These are phyloP conservation scores for Saccopteryx leptura DNA, from an alignment of 2,113 vertebrate species.

Conservation along the genomic window DNA sequence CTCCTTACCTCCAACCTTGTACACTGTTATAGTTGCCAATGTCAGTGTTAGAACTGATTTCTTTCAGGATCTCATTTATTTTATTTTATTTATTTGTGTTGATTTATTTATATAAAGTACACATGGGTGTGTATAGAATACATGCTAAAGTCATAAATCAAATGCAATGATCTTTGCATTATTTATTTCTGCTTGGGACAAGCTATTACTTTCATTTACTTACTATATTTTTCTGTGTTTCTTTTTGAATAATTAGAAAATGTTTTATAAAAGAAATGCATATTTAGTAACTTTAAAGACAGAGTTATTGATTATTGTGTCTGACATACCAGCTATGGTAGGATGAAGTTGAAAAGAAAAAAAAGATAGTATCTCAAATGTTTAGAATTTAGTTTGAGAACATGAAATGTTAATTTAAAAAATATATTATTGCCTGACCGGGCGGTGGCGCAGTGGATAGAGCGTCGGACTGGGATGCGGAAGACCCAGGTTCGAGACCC, in stretches of 20 bases:
- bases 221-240: neutral
- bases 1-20: neutral
- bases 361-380: neutral
- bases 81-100: neutral
- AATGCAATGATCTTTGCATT: neutral
- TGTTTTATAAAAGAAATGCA: neutral
- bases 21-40: neutral
- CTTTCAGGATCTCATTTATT: conserved; percentile 17
- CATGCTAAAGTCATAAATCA: conserved; percentile 16
- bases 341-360: neutral
- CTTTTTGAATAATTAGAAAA: conserved; percentile 41
- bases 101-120: neutral
- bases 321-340: neutral
- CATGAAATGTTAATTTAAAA: neutral
- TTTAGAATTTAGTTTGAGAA: conserved; percentile 11
- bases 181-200: neutral
- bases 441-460: too few relatives aligned
- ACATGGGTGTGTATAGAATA: neutral
- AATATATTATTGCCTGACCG: neutral
- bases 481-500: too few relatives aligned
- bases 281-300: neutral
- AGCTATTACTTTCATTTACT: conserved; percentile 16
- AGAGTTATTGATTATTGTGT: conserved; percentile 7
- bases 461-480: too few relatives aligned
- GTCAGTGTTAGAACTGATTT: neutral